Percentiles rank a stretch among this genome's conserved stretches.
Conservation (phyloP, 2,113 vertebrate genomes). For the Haliaeetus leucogaster region DNA sequence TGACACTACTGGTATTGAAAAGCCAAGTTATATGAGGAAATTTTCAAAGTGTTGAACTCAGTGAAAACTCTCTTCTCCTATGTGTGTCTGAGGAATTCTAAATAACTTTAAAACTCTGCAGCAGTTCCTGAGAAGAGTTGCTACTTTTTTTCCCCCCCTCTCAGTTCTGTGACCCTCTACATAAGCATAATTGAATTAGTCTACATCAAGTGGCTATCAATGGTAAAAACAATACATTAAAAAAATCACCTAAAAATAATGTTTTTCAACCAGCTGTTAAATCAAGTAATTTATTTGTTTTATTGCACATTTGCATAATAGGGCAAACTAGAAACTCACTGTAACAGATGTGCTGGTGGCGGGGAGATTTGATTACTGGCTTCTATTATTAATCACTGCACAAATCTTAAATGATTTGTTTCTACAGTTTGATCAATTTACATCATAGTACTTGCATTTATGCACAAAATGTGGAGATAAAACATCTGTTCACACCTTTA, state of each 20-base stretch:
- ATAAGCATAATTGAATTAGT: constrained; percentile 64
- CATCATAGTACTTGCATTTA: constrained; percentile 71
- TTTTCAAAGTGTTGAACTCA: neutral
- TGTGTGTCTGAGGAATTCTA: neutral
- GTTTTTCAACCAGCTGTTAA: constrained; percentile 80
- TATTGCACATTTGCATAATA: constrained; percentile 82
- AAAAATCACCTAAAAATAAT: constrained; percentile 77
- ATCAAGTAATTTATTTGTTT: constrained; percentile 80
- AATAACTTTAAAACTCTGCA: neutral
- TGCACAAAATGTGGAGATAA: constrained; percentile 72
- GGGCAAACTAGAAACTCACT: constrained; percentile 73
- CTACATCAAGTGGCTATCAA: constrained; percentile 58
- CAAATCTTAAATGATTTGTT: constrained; percentile 84
- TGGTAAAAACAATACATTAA: constrained; percentile 69
- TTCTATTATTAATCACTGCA: constrained; percentile 82
- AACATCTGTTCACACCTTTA: constrained; percentile 78
- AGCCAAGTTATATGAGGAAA: neutral
- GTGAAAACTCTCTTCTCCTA: neutral
- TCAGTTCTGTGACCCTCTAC: neutral
- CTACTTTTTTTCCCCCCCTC: neutral
- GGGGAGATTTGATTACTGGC: constrained; percentile 80
- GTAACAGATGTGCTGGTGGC: constrained; percentile 80
- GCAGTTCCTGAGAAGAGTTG: neutral
- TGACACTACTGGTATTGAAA: neutral
- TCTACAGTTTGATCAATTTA: constrained; percentile 79